A percentile compares a stretch with the other conserved stretches of the same genome.
Conservation (phyloP, 2,888 invertebrate species). For the Arctia plantaginis region DNA sequence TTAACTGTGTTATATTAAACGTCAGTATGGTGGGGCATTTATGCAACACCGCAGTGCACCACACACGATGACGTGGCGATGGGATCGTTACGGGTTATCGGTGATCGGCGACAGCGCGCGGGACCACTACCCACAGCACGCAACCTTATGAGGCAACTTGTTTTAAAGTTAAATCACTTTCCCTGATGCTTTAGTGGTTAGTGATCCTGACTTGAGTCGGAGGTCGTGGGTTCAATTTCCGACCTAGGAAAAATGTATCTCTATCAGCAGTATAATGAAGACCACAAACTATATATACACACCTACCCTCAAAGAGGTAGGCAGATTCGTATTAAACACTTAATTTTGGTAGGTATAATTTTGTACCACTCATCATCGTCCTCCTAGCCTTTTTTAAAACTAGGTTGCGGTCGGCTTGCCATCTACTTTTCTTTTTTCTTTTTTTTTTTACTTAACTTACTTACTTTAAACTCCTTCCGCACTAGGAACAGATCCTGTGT, state of each 20-base stretch:
- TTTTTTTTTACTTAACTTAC: too few relatives aligned
- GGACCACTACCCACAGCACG: slow-evolving; percentile 26
- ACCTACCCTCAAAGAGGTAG: too few relatives aligned
- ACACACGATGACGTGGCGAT: slow-evolving; percentile 24
- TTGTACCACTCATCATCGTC: too few relatives aligned
- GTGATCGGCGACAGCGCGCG: slow-evolving; percentile 42
- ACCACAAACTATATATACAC: too few relatives aligned
- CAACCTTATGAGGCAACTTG: slow-evolving; percentile 21
- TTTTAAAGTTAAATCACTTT: not conserved
- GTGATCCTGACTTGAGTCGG: not conserved
- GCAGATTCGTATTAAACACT: too few relatives aligned
- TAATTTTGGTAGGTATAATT: too few relatives aligned
- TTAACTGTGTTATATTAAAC: not conserved
- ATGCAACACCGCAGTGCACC: slow-evolving; percentile 36
- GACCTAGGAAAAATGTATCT: not conserved
- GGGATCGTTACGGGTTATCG: slow-evolving; percentile 40
- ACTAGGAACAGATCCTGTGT: too few relatives aligned
- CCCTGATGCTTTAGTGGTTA: not conserved
- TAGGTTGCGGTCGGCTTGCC: too few relatives aligned
- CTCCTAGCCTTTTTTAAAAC: too few relatives aligned
- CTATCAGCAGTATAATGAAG: too few relatives aligned
- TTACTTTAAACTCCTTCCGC: too few relatives aligned
- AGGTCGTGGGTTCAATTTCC: not conserved
- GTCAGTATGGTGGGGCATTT: not conserved
- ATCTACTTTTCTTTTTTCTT: too few relatives aligned